Evolutionary conservation across 1,140 invertebrate species (phyloP).

Genomic region (Atta cephalotes): DNA sequence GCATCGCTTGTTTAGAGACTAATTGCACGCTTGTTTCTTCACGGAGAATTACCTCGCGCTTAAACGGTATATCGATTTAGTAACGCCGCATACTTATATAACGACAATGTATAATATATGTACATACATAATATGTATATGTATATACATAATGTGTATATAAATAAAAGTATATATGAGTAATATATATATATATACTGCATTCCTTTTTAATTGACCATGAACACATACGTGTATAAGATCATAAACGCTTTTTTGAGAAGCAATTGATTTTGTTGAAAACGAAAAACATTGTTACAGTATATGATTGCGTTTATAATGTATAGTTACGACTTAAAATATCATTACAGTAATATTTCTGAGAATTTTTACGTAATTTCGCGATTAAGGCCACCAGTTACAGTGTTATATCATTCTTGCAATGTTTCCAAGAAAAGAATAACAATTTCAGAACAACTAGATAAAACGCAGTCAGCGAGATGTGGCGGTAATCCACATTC

Average conservation of each 20-base stretch:
- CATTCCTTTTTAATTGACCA: constrained; percentile 13
- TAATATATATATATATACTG: neutral
- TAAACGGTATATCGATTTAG: constrained; percentile 56
- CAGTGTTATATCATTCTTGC: neutral
- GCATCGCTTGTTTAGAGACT: constrained; percentile 42
- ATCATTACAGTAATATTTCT: neutral
- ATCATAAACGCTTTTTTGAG: neutral
- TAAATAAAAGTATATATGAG: neutral
- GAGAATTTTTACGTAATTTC: constrained; percentile 14
- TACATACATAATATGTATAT: neutral
- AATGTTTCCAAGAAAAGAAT: neutral
- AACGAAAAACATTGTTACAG: neutral
- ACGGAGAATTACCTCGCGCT: constrained; percentile 50
- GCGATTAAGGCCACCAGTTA: neutral
- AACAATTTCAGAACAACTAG: constrained; percentile 5
- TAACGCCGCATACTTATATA: constrained; percentile 17
- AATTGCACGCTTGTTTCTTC: constrained; percentile 55
- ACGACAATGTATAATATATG: constrained; percentile 26
- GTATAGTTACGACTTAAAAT: neutral
- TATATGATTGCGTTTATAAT: constrained; percentile 3
- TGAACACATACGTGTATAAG: neutral
- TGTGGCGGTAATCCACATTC: neutral
- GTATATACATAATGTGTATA: neutral
- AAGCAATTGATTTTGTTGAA: neutral
- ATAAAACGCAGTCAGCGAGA: neutral